These are phyloP conservation scores for Triplophysa siluroides DNA, from an alignment of 2,113 vertebrate species.

Conservation along the genomic window DNA sequence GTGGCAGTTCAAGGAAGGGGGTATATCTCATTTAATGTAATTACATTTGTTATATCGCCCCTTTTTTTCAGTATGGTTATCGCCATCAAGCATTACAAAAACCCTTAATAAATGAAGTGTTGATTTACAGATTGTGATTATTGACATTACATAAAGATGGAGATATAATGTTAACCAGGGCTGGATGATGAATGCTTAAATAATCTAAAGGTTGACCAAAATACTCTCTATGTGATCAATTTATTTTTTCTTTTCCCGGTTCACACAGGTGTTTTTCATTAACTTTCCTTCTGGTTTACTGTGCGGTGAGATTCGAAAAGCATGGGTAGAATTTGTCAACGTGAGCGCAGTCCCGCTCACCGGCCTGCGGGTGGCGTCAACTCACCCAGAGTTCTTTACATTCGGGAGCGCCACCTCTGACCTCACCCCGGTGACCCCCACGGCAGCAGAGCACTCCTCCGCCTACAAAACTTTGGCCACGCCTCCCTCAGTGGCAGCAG, in stretches of 20 bases:
- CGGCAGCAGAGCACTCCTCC: constrained; percentile 88
- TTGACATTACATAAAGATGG: no score
- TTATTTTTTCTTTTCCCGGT: neutral
- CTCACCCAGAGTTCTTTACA: constrained; percentile 93
- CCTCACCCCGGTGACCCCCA: constrained; percentile 83
- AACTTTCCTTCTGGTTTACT: constrained; percentile 96
- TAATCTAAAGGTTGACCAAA: no score
- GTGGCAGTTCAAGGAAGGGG: no score
- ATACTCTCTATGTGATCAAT: neutral
- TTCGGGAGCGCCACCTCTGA: constrained; percentile 84
- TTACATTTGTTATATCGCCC: no score
- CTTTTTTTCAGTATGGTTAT: no score
- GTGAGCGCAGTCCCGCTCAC: constrained; percentile 87
- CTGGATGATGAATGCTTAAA: no score
- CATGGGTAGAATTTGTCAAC: constrained; percentile 94
- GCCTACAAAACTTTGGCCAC: constrained; percentile 90
- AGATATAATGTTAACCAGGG: no score
- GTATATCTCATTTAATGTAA: no score
- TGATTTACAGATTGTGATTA: no score
- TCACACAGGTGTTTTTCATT: constrained; percentile 91
- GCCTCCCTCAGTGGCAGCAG: constrained; percentile 68
- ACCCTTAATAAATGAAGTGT: no score
- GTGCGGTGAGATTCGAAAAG: constrained; percentile 95
- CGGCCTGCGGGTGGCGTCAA: constrained; percentile 88
- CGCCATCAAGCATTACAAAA: no score